These are phyloP conservation scores for Scytalopus superciliaris DNA, from an alignment of 2,113 vertebrate species.

Conservation along the genomic window DNA sequence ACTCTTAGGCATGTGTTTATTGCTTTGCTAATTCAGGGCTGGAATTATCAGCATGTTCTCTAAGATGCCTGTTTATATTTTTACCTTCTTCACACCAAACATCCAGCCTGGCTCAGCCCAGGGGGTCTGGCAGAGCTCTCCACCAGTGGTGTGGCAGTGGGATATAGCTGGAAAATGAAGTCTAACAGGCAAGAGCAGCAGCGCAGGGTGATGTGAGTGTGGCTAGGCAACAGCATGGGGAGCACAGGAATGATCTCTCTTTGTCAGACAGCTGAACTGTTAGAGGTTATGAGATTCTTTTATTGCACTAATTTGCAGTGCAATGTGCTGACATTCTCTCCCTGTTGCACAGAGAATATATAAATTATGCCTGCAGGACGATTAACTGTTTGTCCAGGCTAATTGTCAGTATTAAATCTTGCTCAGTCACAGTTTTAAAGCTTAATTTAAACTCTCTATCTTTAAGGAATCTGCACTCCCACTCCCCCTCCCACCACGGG, in stretches of 20 bases:
- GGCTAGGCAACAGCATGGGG: slow-evolving; percentile 56
- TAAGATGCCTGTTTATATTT: background rate
- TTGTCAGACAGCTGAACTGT: slow-evolving; percentile 58
- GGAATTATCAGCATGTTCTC: background rate
- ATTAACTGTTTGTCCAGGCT: slow-evolving; percentile 75
- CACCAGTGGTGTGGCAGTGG: background rate
- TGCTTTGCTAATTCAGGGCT: background rate
- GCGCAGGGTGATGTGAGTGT: slow-evolving; percentile 29
- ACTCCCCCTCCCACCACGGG: slow-evolving; percentile 33
- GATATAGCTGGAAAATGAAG: background rate
- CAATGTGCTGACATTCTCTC: slow-evolving; percentile 39
- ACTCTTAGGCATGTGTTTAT: background rate
- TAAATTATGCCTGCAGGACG: slow-evolving; percentile 69
- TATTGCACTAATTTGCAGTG: slow-evolving; percentile 50
- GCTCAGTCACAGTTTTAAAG: slow-evolving; percentile 74
- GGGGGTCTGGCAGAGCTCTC: background rate
- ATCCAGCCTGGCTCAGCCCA: background rate
- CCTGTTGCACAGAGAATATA: slow-evolving; percentile 53
- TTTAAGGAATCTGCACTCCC: slow-evolving; percentile 70
- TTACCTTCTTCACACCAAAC: background rate
- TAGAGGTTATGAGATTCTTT: slow-evolving; percentile 60
- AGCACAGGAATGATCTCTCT: slow-evolving; percentile 64
- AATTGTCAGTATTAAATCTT: slow-evolving; percentile 74
- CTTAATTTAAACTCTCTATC: slow-evolving; percentile 77
- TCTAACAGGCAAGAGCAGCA: background rate